A percentile compares a stretch with the other conserved stretches of the same genome.
Evolutionary conservation across 2,888 invertebrate species (phyloP).

Genomic region (Drosophila quinaria): DNA sequence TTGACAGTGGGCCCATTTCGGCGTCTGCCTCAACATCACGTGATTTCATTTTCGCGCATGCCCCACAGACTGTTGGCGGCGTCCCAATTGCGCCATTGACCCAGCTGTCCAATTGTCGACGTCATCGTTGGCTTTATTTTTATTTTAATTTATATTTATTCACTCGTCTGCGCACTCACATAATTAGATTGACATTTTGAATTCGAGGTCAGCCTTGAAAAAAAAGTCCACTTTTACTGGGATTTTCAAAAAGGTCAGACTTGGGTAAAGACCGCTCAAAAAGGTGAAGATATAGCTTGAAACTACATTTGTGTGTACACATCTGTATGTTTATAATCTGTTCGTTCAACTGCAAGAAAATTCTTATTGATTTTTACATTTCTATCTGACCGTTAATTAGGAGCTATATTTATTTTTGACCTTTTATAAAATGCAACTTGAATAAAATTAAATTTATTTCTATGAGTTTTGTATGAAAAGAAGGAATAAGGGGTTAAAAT

Average conservation of each 20-base stretch:
- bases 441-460: too few species aligned
- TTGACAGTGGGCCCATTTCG: constrained; percentile 26
- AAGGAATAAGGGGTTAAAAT: too few species aligned
- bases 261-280: not conserved
- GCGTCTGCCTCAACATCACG: constrained; percentile 63
- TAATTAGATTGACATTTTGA: constrained; percentile 50
- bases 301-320: not conserved
- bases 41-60: constrained; percentile 70
- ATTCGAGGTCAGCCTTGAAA: constrained; percentile 31
- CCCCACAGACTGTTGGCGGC: constrained; percentile 24
- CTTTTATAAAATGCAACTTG: not conserved
- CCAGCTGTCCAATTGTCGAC: constrained; percentile 39
- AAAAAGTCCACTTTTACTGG: not conserved
- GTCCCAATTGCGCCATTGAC: constrained; percentile 49
- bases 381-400: not conserved
- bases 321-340: not conserved
- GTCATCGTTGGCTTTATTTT: constrained; percentile 30
- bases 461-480: too few species aligned
- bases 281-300: not conserved
- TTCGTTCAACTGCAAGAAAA: not conserved
- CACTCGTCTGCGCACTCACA: constrained; percentile 13
- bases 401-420: not conserved
- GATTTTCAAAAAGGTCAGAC: constrained; percentile 2
- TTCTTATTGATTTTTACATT: constrained; percentile 8
- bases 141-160: not conserved